Conservation (phyloP, 1,140 invertebrate genomes). For the Rhagoletis zephyria region DNA sequence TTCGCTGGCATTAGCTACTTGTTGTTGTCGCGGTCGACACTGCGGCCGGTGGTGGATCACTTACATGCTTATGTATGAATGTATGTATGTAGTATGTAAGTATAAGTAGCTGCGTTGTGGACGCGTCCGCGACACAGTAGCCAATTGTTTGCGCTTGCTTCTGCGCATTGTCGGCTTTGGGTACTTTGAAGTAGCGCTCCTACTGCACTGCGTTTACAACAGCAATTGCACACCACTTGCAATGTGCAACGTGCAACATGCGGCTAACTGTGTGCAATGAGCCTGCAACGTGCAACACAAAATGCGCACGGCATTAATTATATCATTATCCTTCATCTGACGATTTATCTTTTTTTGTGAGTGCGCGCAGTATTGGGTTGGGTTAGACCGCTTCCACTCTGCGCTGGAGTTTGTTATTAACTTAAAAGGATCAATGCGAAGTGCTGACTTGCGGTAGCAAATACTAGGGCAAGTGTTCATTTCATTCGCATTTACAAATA, state of each 20-base stretch:
- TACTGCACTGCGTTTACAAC: slow-evolving; percentile 19
- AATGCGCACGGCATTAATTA: slow-evolving; percentile 57
- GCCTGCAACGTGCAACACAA: slow-evolving; percentile 19
- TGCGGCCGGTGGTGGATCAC: background rate
- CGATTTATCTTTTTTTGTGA: slow-evolving; percentile 57
- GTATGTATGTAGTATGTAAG: no score
- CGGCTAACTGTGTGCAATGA: background rate
- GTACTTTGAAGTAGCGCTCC: slow-evolving; percentile 39
- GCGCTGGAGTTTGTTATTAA: background rate
- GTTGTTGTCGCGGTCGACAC: background rate
- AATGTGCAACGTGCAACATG: background rate
- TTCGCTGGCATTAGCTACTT: slow-evolving; percentile 22
- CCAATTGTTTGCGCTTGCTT: slow-evolving; percentile 42
- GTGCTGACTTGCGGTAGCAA: slow-evolving; percentile 1
- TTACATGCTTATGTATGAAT: no score
- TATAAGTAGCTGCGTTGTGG: background rate
- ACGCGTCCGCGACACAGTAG: slow-evolving; percentile 33
- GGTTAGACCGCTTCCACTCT: background rate
- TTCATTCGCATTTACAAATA: background rate
- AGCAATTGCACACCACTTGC: slow-evolving; percentile 20
- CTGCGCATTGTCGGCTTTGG: slow-evolving; percentile 26
- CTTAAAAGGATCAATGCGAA: background rate
- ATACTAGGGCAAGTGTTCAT: background rate
- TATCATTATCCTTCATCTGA: slow-evolving; percentile 60
- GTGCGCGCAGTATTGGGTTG: slow-evolving; percentile 1